Evolutionary conservation across 2,888 invertebrate species (phyloP).

Genomic region (Polymixis lichenea): DNA sequence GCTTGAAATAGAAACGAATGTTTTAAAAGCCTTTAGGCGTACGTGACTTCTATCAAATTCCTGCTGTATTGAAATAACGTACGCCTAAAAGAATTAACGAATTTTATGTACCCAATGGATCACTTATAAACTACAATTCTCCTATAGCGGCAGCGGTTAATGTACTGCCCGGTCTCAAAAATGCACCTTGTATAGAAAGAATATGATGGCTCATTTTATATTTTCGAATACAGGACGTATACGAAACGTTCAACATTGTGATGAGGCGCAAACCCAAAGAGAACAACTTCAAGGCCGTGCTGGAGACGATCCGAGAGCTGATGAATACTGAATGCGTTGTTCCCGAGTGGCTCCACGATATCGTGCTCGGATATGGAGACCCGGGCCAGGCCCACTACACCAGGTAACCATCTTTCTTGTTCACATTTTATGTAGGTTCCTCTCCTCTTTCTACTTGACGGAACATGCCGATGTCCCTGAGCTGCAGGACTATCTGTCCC

Average conservation of each 20-base stretch:
- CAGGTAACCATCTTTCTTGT: conserved; percentile 85
- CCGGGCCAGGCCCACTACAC: conserved; percentile 99
- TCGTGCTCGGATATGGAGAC: conserved; percentile 99
- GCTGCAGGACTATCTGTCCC: neutral
- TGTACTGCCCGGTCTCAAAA: too few relatives aligned
- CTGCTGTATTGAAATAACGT: conserved; percentile 27
- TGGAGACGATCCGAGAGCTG: conserved; percentile 99
- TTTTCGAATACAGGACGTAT: conserved; percentile 92
- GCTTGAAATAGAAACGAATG: conserved; percentile 38
- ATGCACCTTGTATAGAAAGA: neutral
- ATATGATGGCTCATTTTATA: neutral
- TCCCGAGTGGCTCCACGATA: conserved; percentile 98
- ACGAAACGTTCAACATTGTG: conserved; percentile 98
- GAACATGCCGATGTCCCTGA: neutral
- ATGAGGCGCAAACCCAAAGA: conserved; percentile 99
- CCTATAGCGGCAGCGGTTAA: too few relatives aligned
- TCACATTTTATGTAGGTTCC: neutral
- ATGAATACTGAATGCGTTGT: conserved; percentile 99
- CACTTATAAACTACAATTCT: too few relatives aligned
- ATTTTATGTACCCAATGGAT: too few relatives aligned
- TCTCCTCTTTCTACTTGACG: neutral
- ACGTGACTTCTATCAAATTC: conserved; percentile 2
- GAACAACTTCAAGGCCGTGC: conserved; percentile 99
- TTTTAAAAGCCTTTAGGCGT: conserved; percentile 33
- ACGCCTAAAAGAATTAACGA: conserved; percentile 9